These are phyloP conservation scores for Kryptolebias ocellatus DNA, from an alignment of 2,797 vertebrate genomes.

Conservation along the genomic window DNA sequence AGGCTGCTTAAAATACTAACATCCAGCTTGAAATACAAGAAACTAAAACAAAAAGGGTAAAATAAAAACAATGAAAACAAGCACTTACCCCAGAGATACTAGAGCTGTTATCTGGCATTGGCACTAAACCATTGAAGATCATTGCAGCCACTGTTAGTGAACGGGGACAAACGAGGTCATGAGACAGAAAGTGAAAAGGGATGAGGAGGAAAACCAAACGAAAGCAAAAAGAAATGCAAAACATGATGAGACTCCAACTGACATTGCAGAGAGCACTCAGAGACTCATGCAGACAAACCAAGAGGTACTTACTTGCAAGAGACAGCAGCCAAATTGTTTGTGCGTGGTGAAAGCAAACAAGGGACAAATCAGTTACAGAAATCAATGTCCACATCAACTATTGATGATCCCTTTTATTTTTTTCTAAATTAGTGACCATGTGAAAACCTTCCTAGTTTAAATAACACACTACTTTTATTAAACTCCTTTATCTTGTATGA, in stretches of 20 bases:
- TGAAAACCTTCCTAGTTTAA: not conserved
- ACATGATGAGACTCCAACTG: constrained; percentile 50
- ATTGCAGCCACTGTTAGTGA: constrained; percentile 87
- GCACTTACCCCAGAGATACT: constrained; percentile 90
- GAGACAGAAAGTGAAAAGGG: constrained; percentile 37
- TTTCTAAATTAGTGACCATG: not conserved
- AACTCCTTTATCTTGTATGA: too few relatives aligned
- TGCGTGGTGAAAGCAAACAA: constrained; percentile 89
- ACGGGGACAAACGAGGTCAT: constrained; percentile 15
- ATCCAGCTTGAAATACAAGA: constrained; percentile 10
- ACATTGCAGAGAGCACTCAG: constrained; percentile 17
- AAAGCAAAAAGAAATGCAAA: constrained; percentile 48
- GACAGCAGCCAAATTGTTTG: constrained; percentile 85
- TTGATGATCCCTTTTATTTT: constrained; percentile 21
- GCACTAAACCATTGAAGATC: constrained; percentile 89
- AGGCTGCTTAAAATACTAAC: not conserved
- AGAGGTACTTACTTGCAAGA: constrained; percentile 88
- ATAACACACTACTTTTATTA: too few relatives aligned
- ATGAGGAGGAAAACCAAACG: constrained; percentile 34
- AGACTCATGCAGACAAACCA: constrained; percentile 38
- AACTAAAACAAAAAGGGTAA: constrained; percentile 9
- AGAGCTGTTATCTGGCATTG: constrained; percentile 89
- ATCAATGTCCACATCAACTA: constrained; percentile 72
- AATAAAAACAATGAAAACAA: constrained; percentile 37
- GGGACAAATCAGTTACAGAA: constrained; percentile 94